phyloP scores from a whole-genome alignment of 1,140 invertebrate species.

The Cherax quadricarinatus region DNA sequence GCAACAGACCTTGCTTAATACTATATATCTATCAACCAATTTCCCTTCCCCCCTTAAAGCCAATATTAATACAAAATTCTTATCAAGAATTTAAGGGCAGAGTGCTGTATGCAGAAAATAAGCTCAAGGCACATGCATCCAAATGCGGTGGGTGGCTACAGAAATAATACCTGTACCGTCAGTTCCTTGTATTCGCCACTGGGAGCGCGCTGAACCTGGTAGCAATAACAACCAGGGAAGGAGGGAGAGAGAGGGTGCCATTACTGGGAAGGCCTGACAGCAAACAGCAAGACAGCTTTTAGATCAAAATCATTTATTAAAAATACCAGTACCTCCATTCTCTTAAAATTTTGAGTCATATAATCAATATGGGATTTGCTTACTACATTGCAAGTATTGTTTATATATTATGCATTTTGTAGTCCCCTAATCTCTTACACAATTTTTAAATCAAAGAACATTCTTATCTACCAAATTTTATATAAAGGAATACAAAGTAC shows the following conservation, averaged over 20 bases:
- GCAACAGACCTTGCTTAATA: too few relatives aligned
- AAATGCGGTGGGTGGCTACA: neutral
- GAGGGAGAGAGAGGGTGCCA: neutral
- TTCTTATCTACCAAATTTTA: too few relatives aligned
- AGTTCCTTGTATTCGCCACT: conserved; percentile 67
- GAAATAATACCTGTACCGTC: conserved; percentile 48
- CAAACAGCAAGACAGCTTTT: neutral
- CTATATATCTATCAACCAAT: too few relatives aligned
- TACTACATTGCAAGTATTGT: too few relatives aligned
- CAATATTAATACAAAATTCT: neutral
- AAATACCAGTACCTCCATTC: neutral
- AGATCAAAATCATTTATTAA: neutral
- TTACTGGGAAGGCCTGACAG: conserved; percentile 14
- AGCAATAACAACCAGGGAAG: conserved; percentile 30
- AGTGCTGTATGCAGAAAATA: neutral
- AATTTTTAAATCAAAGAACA: too few relatives aligned
- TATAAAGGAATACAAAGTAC: too few relatives aligned
- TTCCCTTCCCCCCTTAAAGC: neutral
- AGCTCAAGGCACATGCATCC: neutral
- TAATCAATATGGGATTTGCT: neutral
- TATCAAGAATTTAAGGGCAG: neutral
- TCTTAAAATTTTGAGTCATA: neutral
- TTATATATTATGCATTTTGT: too few relatives aligned
- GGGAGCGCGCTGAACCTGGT: conserved; percentile 60
- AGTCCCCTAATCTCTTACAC: too few relatives aligned